phyloP scores from a whole-genome alignment of 1,140 invertebrate genomes.

The Panagrolaimus sp. region DNA sequence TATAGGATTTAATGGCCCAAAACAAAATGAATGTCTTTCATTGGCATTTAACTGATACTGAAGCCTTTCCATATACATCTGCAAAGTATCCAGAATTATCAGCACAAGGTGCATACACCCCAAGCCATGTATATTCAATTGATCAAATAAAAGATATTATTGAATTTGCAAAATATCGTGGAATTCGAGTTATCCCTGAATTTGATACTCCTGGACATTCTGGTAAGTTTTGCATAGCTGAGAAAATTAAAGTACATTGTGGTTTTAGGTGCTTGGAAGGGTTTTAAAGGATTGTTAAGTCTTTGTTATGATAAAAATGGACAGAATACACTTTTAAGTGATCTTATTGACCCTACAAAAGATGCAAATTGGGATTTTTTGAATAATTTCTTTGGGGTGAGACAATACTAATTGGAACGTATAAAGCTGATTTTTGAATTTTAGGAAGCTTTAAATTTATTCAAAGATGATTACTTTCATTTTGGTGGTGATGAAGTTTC shows the following conservation, averaged over 20 bases:
- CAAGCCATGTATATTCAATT: constrained; percentile 68
- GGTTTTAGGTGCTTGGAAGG: constrained; percentile 61
- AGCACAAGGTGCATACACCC: constrained; percentile 67
- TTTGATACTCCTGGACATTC: constrained; percentile 80
- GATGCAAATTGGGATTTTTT: constrained; percentile 68
- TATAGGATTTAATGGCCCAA: constrained; percentile 36
- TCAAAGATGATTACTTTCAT: constrained; percentile 74
- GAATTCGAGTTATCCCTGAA: constrained; percentile 79
- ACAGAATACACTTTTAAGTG: constrained; percentile 56
- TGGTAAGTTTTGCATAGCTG: constrained; percentile 65
- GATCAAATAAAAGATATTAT: constrained; percentile 68
- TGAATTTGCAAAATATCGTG: constrained; percentile 71
- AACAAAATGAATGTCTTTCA: constrained; percentile 64
- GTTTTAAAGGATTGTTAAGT: constrained; percentile 66
- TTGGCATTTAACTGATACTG: constrained; percentile 67
- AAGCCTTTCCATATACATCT: constrained; percentile 65
- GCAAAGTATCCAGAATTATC: constrained; percentile 61
- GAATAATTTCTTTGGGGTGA: constrained; percentile 64
- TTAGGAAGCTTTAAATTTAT: constrained; percentile 65
- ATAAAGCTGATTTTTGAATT: constrained; percentile 63
- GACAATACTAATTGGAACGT: constrained; percentile 65
- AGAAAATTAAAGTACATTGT: constrained; percentile 74
- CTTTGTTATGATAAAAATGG: constrained; percentile 63
- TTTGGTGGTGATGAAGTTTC: constrained; percentile 84
- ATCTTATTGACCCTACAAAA: constrained; percentile 72